Percentiles rank a stretch among this genome's conserved stretches.
Evolutionary conservation across 1,140 invertebrate species (phyloP).

Genomic region (Ceratosolen fusciceps): DNA sequence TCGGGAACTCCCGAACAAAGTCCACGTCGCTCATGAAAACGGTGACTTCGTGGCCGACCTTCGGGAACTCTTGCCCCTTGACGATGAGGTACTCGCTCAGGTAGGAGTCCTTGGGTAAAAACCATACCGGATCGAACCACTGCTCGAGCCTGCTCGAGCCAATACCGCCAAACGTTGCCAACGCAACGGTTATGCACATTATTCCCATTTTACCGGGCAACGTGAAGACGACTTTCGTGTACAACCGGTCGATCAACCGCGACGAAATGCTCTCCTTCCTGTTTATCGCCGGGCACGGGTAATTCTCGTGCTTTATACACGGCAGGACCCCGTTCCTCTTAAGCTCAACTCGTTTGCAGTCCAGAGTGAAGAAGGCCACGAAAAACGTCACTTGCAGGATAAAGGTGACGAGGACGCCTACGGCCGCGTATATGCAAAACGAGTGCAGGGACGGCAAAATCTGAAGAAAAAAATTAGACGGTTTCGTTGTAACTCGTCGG

Average conservation of each 20-base stretch:
- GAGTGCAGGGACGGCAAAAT: slow-evolving; percentile 82
- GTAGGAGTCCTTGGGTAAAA: slow-evolving; percentile 80
- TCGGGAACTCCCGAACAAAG: slow-evolving; percentile 76
- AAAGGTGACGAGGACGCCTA: slow-evolving; percentile 81
- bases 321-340: slow-evolving; percentile 78
- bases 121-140: slow-evolving; percentile 85
- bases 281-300: slow-evolving; percentile 62
- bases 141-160: slow-evolving; percentile 78
- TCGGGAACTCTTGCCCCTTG: slow-evolving; percentile 75
- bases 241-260: slow-evolving; percentile 72
- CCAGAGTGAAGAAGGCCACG: slow-evolving; percentile 81
- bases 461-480: too few relatives aligned
- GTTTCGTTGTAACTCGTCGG: too few relatives aligned
- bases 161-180: slow-evolving; percentile 75
- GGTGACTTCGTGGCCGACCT: slow-evolving; percentile 76
- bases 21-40: slow-evolving; percentile 80
- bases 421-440: slow-evolving; percentile 82
- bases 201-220: slow-evolving; percentile 73
- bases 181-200: slow-evolving; percentile 73
- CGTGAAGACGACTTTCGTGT: slow-evolving; percentile 76
- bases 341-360: slow-evolving; percentile 76
- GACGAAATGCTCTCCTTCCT: slow-evolving; percentile 68
- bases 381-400: slow-evolving; percentile 84
- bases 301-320: slow-evolving; percentile 77
- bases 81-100: slow-evolving; percentile 76